Base-by-base conservation (phyloP, 2,113 vertebrate species). In the Callocephalon fimbriatum region DNA sequence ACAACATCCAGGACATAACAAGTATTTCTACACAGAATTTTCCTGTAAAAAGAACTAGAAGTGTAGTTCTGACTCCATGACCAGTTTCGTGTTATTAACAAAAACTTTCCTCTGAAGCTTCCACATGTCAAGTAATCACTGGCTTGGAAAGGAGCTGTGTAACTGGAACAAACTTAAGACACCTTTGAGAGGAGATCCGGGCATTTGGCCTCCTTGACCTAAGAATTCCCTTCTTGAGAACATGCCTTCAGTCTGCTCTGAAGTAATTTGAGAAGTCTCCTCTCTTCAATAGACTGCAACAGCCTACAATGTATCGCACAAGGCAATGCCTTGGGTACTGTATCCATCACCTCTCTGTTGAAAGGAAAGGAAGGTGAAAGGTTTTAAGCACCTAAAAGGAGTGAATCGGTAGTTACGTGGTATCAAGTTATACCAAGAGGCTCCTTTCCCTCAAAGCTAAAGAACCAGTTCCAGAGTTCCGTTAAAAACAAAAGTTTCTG, bases 321-420 rank as follows among this genome's bases (percentile, higher is more conserved):
- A 38, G 4, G 2, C 13, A 59, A 3, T 22, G 68, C 17, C 26
- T 18, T 12, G 4, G 5, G 3, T 25, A 15, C 37, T 25, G 3
- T 3, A 12, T 12, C 56, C 5, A 18, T 44, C 18, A 54, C 12
- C 17, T 32, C 8, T 18, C 42, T 26, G 4, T 11, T 63, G 8
- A 37, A 54, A 76, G 11, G 51, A 62, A 29, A 1, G 0, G 14
- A 40, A 78, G 1, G 19, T 15, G 1, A 66, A 58, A 90, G 23
- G 3, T 37, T 50, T 67, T 70, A 20, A 72, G 18, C 3, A 48
- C 5, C 20, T 32, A 23, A 20, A 42, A 3, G 2, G 3, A 37
- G 1, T 9, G 5, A 53, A 10, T 29, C 16, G 32, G 1, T 7
- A 45, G 1, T 27, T n/a, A 14, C 3, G 1, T 40, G 0, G 6